Evolutionary conservation across 2,888 invertebrate species (phyloP), one percentile per base, ranked within the genome.

Genomic region (Elgonia sp.): DNA sequence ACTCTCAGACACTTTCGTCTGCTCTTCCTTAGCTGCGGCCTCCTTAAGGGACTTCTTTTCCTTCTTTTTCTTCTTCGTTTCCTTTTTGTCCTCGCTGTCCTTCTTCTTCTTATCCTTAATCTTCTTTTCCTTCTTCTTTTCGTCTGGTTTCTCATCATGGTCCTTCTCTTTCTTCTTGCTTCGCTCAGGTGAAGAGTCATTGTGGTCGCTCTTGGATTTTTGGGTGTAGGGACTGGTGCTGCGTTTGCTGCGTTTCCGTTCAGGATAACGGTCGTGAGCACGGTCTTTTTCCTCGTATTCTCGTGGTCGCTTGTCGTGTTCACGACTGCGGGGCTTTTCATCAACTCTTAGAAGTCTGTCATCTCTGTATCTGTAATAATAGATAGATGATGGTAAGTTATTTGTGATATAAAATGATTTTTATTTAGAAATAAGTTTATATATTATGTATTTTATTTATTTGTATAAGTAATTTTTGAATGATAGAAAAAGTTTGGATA

Each of bases 141-240:
- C 96, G 67, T 93, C 94, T 0, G 91, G 90, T 76, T 93, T 93
- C 0, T 94, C 93, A 6, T 94, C 94, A 89, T 95, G 95, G 80
- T 96, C 96, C 91, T 96, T 96, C 20, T 96, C 96, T 92, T 96
- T 96, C 81, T 95, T 96, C 84, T 96, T 96, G 89, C 95, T 80
- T 8, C 94, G 92, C 37, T 94, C 94, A 0, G 94, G 94, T 0
- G 93, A 93, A 7, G 82, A 70, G 53, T 96, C 96, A 62, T 94
- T 94, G 20, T 77, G 77, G 0, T 95, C 95, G 46, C 94, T 94
- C 16, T 95, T 94, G 0, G 91, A 91, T 87, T 94, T 93, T 90
- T 92, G 93, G 0, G 90, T 89, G 77, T 93, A 93, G 91, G 95
- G 92, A 73, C 93, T 93, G 89, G 94, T 86, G 92, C 95, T 92